Evolutionary conservation across 2,888 invertebrate species (phyloP).

Genomic region (Drosophila paranaensis): DNA sequence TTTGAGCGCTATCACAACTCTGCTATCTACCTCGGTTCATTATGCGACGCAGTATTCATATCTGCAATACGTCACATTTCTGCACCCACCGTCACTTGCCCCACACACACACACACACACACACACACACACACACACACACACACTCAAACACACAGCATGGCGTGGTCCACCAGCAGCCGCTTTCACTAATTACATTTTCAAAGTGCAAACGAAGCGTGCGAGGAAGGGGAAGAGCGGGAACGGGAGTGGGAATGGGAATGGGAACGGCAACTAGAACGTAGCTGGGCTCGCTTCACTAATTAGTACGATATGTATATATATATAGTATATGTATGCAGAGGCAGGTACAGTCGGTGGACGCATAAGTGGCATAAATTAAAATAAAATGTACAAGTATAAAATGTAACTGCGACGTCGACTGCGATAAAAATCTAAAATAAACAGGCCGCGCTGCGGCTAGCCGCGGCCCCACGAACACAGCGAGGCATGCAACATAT

Average conservation of each 20-base stretch:
- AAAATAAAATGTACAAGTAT: constrained; percentile 78
- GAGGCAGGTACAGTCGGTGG: constrained; percentile 20
- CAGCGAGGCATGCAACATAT: constrained; percentile 62
- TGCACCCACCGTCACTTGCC: constrained; percentile 5
- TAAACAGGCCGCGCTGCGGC: constrained; percentile 63
- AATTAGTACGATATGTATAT: constrained; percentile 66
- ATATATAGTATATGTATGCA: constrained; percentile 3
- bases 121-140: constrained; percentile 32
- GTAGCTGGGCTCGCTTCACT: constrained; percentile 61
- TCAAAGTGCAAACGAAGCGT: constrained; percentile 81
- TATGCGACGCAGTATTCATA: constrained; percentile 76
- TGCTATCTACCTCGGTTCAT: constrained; percentile 69
- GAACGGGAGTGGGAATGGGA: constrained; percentile 7
- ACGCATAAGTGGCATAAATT: constrained; percentile 78
- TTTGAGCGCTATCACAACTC: constrained; percentile 58
- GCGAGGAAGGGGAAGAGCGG: constrained; percentile 33
- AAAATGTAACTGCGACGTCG: constrained; percentile 73
- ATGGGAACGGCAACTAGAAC: constrained; percentile 32
- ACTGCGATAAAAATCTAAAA: constrained; percentile 76
- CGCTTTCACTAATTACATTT: constrained; percentile 80
- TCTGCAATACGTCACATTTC: constrained; percentile 49
- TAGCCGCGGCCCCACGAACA: constrained; percentile 51
- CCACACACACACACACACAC: constrained; percentile 26
- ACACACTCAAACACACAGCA: constrained; percentile 28
- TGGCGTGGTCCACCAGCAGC: constrained; percentile 44